Conservation (phyloP, 2,113 vertebrate species). For the Aptenodytes forsteri region DNA sequence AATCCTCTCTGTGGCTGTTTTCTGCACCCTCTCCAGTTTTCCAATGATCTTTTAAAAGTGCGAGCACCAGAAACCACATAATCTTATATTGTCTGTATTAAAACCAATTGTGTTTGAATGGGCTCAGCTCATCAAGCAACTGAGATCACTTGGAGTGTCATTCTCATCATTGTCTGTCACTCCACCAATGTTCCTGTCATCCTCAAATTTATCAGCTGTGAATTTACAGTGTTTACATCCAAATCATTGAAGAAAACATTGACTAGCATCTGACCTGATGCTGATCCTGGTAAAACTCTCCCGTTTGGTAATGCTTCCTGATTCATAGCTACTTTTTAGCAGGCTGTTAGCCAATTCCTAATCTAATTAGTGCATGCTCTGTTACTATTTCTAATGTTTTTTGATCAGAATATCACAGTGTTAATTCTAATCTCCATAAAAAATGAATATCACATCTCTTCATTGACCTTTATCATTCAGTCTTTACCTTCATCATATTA, state of each 20-base stretch:
- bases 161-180: slow-evolving; percentile 41
- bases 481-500: slow-evolving; percentile 57
- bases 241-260: slow-evolving; percentile 41
- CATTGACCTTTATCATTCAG: slow-evolving; percentile 56
- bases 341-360: slow-evolving; percentile 58
- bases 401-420: slow-evolving; percentile 59
- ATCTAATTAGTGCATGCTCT: slow-evolving; percentile 63
- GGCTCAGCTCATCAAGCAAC: slow-evolving; percentile 41
- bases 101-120: slow-evolving; percentile 57
- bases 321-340: slow-evolving; percentile 61
- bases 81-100: slow-evolving; percentile 38
- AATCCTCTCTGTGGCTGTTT: slow-evolving; percentile 22
- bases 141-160: slow-evolving; percentile 34
- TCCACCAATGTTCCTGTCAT: slow-evolving; percentile 27
- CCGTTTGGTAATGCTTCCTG: neutral
- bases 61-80: neutral
- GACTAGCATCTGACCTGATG: slow-evolving; percentile 38
- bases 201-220: slow-evolving; percentile 52
- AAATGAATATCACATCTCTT: slow-evolving; percentile 46
- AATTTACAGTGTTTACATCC: slow-evolving; percentile 45
- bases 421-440: slow-evolving; percentile 59
- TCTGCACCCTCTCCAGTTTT: slow-evolving; percentile 12
- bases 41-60: slow-evolving; percentile 6
- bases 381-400: slow-evolving; percentile 57
- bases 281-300: slow-evolving; percentile 35